Evolutionary conservation across 2,113 vertebrate species (phyloP).

Genomic region (Scophthalmus maximus): DNA sequence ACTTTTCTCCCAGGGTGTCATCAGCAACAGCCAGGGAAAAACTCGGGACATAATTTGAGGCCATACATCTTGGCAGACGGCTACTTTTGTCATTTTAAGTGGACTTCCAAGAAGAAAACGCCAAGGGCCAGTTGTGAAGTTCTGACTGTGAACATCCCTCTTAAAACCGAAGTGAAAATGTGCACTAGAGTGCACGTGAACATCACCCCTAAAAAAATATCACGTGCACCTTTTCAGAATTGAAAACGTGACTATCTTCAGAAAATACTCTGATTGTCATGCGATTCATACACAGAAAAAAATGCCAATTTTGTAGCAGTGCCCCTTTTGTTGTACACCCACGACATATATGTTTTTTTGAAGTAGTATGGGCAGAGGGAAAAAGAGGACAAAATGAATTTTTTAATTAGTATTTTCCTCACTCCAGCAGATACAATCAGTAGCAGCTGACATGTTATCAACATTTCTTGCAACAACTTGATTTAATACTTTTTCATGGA

Average conservation of each 20-base stretch:
- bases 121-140: constrained; percentile 23
- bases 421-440: constrained; percentile 64
- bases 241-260: too few species aligned
- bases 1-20: constrained; percentile 71
- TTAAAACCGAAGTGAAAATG: constrained; percentile 8
- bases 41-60: constrained; percentile 67
- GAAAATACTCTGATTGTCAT: too few species aligned
- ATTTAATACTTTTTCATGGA: constrained; percentile 65
- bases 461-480: constrained; percentile 67
- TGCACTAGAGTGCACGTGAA: not conserved
- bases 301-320: too few species aligned
- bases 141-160: constrained; percentile 21
- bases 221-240: too few species aligned
- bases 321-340: not conserved
- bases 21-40: constrained; percentile 56
- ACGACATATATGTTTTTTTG: too few species aligned
- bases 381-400: constrained; percentile 41
- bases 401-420: constrained; percentile 66
- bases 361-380: constrained; percentile 16
- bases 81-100: constrained; percentile 74
- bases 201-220: not conserved
- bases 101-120: constrained; percentile 56
- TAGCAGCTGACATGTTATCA: constrained; percentile 66
- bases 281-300: not conserved
- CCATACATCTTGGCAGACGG: constrained; percentile 70